Percentiles rank a stretch among this genome's conserved stretches.
Evolutionary conservation across 1,140 invertebrate genomes (phyloP).

Genomic region (Drosophila mayri): DNA sequence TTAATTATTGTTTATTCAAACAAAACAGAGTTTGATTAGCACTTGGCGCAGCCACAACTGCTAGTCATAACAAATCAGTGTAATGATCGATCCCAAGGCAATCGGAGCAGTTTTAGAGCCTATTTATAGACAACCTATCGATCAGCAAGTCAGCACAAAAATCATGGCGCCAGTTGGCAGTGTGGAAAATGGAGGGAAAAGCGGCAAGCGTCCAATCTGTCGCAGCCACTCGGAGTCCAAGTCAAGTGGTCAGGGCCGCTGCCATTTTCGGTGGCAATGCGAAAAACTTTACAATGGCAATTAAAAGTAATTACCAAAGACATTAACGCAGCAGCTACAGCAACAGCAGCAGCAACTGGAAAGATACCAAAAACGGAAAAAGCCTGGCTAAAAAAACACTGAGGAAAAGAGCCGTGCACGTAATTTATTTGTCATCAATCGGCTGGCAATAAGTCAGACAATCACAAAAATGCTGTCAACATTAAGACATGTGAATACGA

Average conservation of each 20-base stretch:
- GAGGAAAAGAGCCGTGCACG: conserved; percentile 65
- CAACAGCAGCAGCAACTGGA: conserved; percentile 28
- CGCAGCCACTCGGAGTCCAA: conserved; percentile 16
- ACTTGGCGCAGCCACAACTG: conserved; percentile 7
- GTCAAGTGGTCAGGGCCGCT: conserved; percentile 70
- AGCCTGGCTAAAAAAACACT: conserved; percentile 52
- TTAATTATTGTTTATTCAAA: conserved; percentile 45
- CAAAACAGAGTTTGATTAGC: conserved; percentile 38
- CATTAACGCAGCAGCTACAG: conserved; percentile 69
- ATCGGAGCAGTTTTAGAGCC: conserved; percentile 28
- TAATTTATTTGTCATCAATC: conserved; percentile 85
- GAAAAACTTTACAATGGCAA: conserved; percentile 81
- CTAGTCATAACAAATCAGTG: conserved; percentile 27
- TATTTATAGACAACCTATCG: conserved; percentile 51
- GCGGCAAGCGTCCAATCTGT: conserved; percentile 28
- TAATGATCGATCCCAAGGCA: conserved; percentile 29
- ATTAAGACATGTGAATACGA: conserved; percentile 83
- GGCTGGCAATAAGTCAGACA: conserved; percentile 84
- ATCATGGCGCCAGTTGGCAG: conserved; percentile 56
- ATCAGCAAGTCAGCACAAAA: conserved; percentile 21
- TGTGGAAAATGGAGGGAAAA: conserved; percentile 1
- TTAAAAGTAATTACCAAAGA: conserved; percentile 80
- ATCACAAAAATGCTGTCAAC: conserved; percentile 85
- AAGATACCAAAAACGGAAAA: conserved; percentile 77
- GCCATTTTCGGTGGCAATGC: conserved; percentile 77